A percentile compares a stretch with the other conserved stretches of the same genome.
These are phyloP conservation scores for Meiosimyza platycephala DNA, from an alignment of 2,888 invertebrate genomes.

Conservation along the genomic window DNA sequence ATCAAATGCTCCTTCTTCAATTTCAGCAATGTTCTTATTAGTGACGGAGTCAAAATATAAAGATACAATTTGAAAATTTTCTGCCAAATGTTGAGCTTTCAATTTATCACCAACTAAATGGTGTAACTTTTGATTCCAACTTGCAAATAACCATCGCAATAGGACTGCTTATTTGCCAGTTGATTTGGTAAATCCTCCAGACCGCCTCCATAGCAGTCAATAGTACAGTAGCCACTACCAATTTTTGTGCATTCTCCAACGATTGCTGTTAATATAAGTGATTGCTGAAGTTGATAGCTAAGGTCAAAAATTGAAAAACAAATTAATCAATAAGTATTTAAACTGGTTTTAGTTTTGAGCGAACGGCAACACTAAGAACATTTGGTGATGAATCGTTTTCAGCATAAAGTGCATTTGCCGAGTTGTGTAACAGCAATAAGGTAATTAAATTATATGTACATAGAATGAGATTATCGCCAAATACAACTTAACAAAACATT, in stretches of 20 bases:
- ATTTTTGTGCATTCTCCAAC: neutral
- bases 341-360: too few relatives aligned
- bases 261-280: neutral
- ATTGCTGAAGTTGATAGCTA: neutral
- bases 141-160: constrained; percentile 32
- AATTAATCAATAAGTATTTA: too few relatives aligned
- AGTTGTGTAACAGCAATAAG: too few relatives aligned
- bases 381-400: too few relatives aligned
- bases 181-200: constrained; percentile 17
- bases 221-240: too few relatives aligned
- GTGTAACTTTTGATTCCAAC: constrained; percentile 40
- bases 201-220: constrained; percentile 35
- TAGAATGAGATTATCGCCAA: too few relatives aligned
- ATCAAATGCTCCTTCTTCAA: constrained; percentile 47
- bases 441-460: too few relatives aligned
- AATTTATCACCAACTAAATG: constrained; percentile 44
- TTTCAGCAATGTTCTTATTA: constrained; percentile 42
- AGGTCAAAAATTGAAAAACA: neutral
- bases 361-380: too few relatives aligned
- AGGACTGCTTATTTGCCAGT: constrained; percentile 26
- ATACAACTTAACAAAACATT: too few relatives aligned
- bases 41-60: constrained; percentile 40
- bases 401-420: too few relatives aligned
- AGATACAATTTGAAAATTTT: constrained; percentile 37
- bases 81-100: constrained; percentile 38